phyloP scores from a whole-genome alignment of 2,113 vertebrate species.

The Seriola dumerili region DNA sequence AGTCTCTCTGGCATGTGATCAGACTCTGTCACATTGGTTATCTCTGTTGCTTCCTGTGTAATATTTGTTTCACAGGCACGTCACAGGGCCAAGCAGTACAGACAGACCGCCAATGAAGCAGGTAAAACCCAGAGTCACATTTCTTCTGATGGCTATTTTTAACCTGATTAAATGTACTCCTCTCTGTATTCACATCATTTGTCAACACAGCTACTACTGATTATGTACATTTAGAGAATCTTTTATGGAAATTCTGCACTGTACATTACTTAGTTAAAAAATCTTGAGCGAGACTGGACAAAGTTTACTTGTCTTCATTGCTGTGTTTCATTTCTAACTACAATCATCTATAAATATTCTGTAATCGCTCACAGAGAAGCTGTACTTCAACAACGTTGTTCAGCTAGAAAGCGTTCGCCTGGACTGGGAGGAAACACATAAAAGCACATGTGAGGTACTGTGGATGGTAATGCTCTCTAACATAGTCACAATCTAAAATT shows the following conservation, averaged over 20 bases:
- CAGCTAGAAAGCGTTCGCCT: constrained; percentile 87
- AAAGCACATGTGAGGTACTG: constrained; percentile 92
- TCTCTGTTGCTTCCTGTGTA: neutral
- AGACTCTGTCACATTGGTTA: neutral
- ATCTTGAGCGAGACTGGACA: neutral
- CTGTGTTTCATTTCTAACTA: neutral
- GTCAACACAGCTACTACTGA: too few relatives aligned
- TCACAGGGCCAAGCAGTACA: constrained; percentile 90
- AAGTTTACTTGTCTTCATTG: neutral
- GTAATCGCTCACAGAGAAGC: constrained; percentile 82
- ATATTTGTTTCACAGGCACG: constrained; percentile 83
- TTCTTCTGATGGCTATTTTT: neutral
- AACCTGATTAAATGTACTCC: neutral
- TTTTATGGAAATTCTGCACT: neutral
- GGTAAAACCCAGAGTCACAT: constrained; percentile 77
- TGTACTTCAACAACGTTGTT: constrained; percentile 86
- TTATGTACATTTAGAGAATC: neutral
- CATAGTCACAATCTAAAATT: neutral
- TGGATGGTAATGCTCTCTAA: neutral
- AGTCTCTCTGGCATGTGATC: constrained; percentile 11
- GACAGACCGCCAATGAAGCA: constrained; percentile 88
- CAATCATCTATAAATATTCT: neutral
- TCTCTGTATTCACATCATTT: neutral
- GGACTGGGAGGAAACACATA: constrained; percentile 93
- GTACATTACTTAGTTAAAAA: neutral